phyloP scores from a whole-genome alignment of 1,140 invertebrate genomes.

The Pentalonia nigronervosa region DNA sequence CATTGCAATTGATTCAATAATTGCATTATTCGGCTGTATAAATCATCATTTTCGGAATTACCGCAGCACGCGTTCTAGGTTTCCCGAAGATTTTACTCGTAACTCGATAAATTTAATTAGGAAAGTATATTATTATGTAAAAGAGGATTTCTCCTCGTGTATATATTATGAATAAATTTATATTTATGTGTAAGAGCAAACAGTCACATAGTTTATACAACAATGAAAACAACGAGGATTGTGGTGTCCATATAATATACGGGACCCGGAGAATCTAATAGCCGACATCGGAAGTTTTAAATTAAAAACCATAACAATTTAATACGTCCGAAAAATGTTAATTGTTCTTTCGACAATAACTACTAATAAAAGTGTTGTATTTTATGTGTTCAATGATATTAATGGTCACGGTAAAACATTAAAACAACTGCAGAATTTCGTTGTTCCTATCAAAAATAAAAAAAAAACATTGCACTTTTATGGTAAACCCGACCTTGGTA shows the following conservation, averaged over 20 bases:
- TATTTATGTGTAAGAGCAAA: background rate
- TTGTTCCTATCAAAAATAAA: background rate
- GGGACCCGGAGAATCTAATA: background rate
- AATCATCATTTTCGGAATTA: background rate
- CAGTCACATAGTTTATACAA: background rate
- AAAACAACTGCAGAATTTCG: background rate
- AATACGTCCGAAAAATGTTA: background rate
- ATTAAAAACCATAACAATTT: conserved; percentile 25
- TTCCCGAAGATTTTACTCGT: background rate
- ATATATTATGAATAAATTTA: background rate
- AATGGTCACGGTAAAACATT: conserved; percentile 26
- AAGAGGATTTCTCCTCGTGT: background rate
- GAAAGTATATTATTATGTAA: background rate
- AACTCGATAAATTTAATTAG: background rate
- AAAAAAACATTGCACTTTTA: background rate
- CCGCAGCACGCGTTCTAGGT: background rate
- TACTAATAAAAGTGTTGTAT: conserved; percentile 5
- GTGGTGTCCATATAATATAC: background rate
- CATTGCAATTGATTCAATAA: background rate
- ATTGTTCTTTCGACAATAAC: background rate
- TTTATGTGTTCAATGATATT: conserved; percentile 8
- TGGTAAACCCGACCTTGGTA: background rate
- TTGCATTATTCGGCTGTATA: background rate
- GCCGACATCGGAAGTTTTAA: background rate
- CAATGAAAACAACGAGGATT: background rate